Evolutionary conservation across 2,113 vertebrate species (phyloP).

Genomic region (Empidonax traillii): DNA sequence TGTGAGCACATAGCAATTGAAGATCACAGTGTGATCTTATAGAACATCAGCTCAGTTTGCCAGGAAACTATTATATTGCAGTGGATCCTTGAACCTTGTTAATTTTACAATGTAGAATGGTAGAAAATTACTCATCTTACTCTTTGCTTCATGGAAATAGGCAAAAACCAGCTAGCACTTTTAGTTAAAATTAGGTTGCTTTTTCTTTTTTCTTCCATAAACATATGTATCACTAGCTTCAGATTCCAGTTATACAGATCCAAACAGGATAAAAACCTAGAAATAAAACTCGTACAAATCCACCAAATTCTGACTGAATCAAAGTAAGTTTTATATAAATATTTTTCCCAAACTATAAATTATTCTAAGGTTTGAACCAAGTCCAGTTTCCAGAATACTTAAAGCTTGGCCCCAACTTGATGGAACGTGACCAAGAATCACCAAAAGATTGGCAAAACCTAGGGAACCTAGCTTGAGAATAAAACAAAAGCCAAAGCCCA

Average conservation of each 20-base stretch:
- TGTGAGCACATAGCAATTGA: not conserved
- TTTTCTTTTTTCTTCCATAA: not conserved
- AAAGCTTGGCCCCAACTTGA: not conserved
- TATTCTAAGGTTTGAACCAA: not conserved
- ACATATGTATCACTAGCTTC: not conserved
- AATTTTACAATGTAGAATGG: not conserved
- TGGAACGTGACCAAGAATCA: not conserved
- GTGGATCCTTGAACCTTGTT: not conserved
- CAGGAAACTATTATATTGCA: not conserved
- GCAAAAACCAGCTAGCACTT: not conserved
- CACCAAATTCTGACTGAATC: not conserved
- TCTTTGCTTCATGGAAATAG: not conserved
- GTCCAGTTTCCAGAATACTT: slow-evolving; percentile 26
- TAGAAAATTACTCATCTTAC: not conserved
- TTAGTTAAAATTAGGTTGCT: not conserved
- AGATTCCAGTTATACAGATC: not conserved
- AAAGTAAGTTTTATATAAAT: not conserved
- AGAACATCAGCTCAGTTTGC: not conserved
- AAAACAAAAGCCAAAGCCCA: not conserved
- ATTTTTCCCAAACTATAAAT: not conserved
- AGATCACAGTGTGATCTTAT: not conserved
- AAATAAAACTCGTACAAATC: not conserved
- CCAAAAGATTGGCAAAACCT: not conserved
- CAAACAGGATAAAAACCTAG: not conserved
- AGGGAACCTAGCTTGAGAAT: not conserved